phyloP scores from a whole-genome alignment of 2,113 vertebrate genomes.

The Limanda limanda region DNA sequence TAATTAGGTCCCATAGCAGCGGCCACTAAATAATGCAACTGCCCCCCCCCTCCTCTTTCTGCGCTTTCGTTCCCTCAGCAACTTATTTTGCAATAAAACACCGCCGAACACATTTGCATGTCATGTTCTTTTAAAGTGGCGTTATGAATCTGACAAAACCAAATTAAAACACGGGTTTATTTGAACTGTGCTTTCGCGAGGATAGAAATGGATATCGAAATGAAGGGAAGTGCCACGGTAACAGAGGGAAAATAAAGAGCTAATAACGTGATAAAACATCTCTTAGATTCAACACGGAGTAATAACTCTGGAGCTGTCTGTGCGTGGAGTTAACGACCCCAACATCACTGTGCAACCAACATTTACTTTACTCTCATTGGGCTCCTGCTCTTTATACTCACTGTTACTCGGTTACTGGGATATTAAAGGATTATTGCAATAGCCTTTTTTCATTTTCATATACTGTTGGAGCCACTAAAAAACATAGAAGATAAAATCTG shows the following conservation, averaged over 20 bases:
- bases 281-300: slow-evolving; percentile 88
- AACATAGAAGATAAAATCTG: not conserved
- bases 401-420: slow-evolving; percentile 60
- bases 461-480: slow-evolving; percentile 3
- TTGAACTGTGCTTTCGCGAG: slow-evolving; percentile 83
- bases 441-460: not conserved
- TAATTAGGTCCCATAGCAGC: slow-evolving; percentile 78
- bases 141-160: slow-evolving; percentile 91
- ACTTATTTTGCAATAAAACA: slow-evolving; percentile 86
- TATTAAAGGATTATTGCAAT: slow-evolving; percentile 33
- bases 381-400: slow-evolving; percentile 66
- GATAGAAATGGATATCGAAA: slow-evolving; percentile 81
- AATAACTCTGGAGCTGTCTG: slow-evolving; percentile 88
- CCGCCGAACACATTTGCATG: slow-evolving; percentile 80
- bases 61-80: slow-evolving; percentile 83
- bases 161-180: slow-evolving; percentile 93
- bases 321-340: slow-evolving; percentile 77
- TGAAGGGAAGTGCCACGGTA: slow-evolving; percentile 81
- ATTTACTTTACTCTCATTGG: slow-evolving; percentile 65
- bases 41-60: slow-evolving; percentile 47
- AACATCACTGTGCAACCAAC: slow-evolving; percentile 85
- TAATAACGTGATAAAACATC: slow-evolving; percentile 92
- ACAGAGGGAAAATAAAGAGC: slow-evolving; percentile 84
- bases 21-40: slow-evolving; percentile 80
- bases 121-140: slow-evolving; percentile 85